Base-by-base conservation (phyloP, 1,140 invertebrate genomes). In the Zaprionus africanus region DNA sequence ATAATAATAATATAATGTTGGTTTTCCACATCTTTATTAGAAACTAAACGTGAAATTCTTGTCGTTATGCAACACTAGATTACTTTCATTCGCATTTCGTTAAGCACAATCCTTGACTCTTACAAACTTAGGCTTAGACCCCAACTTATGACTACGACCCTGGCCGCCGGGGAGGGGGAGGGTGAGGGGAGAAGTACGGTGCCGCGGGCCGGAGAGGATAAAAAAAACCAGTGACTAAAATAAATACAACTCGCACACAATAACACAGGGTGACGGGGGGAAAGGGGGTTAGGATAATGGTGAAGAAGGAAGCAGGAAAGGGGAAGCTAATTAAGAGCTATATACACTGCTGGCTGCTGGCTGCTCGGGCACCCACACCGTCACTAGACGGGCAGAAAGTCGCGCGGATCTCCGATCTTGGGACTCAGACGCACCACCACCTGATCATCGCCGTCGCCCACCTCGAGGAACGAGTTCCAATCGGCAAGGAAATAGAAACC, bases 381-480 rank as follows among this genome's bases (percentile, higher is more conserved):
- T 17, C 15, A 13, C 69, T 38, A 95, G 1, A 97, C 94, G 26
- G 95, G 94, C 68, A 96, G 91, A 88, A 97, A 97, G 92, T 96
- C 94, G 57, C 95, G 94, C 54, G 95, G 95, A 92, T 97, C 96
- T 2, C 97, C 97, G 51, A 96, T 94, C 93, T 96, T 96, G 0
- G 97, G 97, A 66, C 96, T 94, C 79, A 97, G 96, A 78, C 95
- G 94, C 75, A 97, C 94, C 83, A 96, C 96, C 1, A 97, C 95
- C 92, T 96, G 95, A 60, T 95, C 95, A 31, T 95, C 95, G 59
- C 95, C 95, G n/a, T 96, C 96, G 26, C 96, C 96, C 4, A 97
- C 96, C 90, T 97, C 96, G 4, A 97, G 93, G 81, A 97, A 97
- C 13, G 96, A 95, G 82, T 97, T 97, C 96, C 96, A 97, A 83